These are phyloP conservation scores for Aphelenchoides bicaudatus DNA, from an alignment of 2,888 invertebrate genomes.

Conservation along the genomic window DNA sequence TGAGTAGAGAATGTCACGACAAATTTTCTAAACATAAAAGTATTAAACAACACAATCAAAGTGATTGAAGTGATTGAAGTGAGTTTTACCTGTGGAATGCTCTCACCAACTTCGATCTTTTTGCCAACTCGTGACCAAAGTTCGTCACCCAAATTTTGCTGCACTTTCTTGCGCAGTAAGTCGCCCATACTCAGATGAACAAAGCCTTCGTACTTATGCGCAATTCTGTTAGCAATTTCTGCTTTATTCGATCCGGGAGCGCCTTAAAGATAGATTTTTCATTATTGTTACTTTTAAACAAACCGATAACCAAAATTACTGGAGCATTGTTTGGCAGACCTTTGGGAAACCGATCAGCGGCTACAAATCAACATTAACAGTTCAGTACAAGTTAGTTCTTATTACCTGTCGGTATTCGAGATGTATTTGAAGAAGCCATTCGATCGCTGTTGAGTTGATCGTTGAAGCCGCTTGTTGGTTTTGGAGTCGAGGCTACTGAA, in stretches of 20 bases:
- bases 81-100: slow-evolving; percentile 49
- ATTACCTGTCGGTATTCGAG: slow-evolving; percentile 1
- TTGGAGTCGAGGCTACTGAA: slow-evolving; percentile 22
- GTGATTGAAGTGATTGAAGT: background rate
- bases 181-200: slow-evolving; percentile 43
- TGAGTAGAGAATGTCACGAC: slow-evolving; percentile 59
- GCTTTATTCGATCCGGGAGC: slow-evolving; percentile 58
- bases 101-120: slow-evolving; percentile 59
- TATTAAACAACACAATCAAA: background rate
- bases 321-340: slow-evolving; percentile 48
- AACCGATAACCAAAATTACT: slow-evolving; percentile 56
- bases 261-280: slow-evolving; percentile 35
- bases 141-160: slow-evolving; percentile 45
- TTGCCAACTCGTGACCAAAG: slow-evolving; percentile 49
- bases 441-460: slow-evolving; percentile 13
- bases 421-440: background rate
- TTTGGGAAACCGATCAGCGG: slow-evolving; percentile 25
- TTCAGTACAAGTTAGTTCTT: background rate
- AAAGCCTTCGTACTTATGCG: slow-evolving; percentile 59
- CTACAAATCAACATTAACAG: background rate
- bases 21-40: slow-evolving; percentile 60
- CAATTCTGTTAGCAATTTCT: slow-evolving; percentile 49
- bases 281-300: background rate
- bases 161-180: slow-evolving; percentile 53
- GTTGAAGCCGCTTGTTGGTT: slow-evolving; percentile 13